These are phyloP conservation scores for Druon quercuslanigerum DNA, from an alignment of 1,140 invertebrate genomes.

Conservation along the genomic window DNA sequence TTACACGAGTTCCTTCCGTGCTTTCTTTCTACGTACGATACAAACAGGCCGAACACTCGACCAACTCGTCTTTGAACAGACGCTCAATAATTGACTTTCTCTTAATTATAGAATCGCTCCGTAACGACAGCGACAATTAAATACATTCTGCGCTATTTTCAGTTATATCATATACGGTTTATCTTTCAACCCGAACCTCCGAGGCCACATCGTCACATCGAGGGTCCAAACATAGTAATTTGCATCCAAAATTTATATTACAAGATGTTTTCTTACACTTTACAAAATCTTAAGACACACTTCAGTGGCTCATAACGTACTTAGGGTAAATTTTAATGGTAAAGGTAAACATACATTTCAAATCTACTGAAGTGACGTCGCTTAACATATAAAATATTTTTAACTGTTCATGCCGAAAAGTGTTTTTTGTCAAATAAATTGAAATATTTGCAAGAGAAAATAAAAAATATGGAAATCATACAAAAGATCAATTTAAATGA, in stretches of 20 bases:
- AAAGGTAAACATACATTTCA: too few relatives aligned
- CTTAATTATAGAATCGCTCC: slow-evolving; percentile 48
- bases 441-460: too few relatives aligned
- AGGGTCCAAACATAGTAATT: background rate
- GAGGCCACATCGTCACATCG: background rate
- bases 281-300: background rate
- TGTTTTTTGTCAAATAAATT: too few relatives aligned
- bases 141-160: slow-evolving; percentile 28
- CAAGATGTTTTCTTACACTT: background rate
- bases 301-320: background rate
- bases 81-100: slow-evolving; percentile 65
- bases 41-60: background rate
- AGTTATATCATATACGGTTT: slow-evolving; percentile 7
- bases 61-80: slow-evolving; percentile 31
- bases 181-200: background rate
- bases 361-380: too few relatives aligned
- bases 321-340: too few relatives aligned
- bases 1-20: slow-evolving; percentile 12
- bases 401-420: too few relatives aligned
- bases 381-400: too few relatives aligned
- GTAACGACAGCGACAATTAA: slow-evolving; percentile 7
- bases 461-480: too few relatives aligned
- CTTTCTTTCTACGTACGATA: slow-evolving; percentile 30
- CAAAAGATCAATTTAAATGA: too few relatives aligned
- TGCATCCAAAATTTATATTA: background rate